Conservation (phyloP, 2,797 vertebrate genomes). For the Pipistrellus kuhlii region DNA sequence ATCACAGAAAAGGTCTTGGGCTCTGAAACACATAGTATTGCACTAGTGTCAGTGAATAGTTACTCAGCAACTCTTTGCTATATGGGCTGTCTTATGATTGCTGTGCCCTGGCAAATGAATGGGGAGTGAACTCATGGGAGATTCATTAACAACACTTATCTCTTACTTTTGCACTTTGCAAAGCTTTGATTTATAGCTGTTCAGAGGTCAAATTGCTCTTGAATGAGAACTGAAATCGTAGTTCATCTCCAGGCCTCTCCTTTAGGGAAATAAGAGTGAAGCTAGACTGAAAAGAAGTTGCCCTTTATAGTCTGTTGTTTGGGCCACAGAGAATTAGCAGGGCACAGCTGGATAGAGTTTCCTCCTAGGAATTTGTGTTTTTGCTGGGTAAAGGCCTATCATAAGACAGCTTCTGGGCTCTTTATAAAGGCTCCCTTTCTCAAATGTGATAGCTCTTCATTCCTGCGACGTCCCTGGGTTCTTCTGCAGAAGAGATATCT, state of each 20-base stretch:
- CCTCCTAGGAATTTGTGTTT: conserved; percentile 61
- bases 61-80: not conserved
- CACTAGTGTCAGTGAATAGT: not conserved
- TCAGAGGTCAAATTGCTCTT: not conserved
- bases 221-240: not conserved
- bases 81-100: not conserved
- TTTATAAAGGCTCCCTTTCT: conserved; percentile 61
- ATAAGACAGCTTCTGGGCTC: not conserved
- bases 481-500: not conserved
- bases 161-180: not conserved
- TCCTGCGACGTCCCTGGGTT: not conserved
- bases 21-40: not conserved
- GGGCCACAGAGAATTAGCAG: conserved; percentile 56
- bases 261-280: not conserved
- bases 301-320: not conserved
- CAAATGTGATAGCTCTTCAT: not conserved
- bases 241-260: not conserved
- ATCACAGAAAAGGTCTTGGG: not conserved
- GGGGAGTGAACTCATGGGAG: not conserved
- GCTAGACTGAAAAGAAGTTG: not conserved
- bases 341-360: not conserved
- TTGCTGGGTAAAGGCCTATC: conserved; percentile 15
- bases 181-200: not conserved
- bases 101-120: not conserved
- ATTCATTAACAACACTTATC: not conserved